Conservation (phyloP, 1,140 invertebrate species). For the Macrosteles quadrilineatus region DNA sequence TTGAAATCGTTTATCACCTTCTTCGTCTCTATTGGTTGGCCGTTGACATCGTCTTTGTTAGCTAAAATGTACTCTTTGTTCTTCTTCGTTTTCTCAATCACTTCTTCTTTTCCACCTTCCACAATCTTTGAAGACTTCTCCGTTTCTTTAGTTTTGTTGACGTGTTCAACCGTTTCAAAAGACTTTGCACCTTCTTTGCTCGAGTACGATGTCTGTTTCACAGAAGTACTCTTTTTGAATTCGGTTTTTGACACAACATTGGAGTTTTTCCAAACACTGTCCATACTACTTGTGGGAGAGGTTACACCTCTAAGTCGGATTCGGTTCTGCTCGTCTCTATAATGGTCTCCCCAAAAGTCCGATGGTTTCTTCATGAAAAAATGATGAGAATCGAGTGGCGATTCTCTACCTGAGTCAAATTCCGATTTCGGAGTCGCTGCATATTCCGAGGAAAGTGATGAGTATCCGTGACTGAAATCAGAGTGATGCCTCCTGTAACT, state of each 20-base stretch:
- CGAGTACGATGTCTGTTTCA: constrained; percentile 14
- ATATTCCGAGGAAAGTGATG: neutral
- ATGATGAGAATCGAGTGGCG: neutral
- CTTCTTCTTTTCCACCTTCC: constrained; percentile 17
- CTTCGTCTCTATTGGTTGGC: neutral
- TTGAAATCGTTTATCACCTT: constrained; percentile 15
- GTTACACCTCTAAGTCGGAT: neutral
- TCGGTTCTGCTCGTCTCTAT: neutral
- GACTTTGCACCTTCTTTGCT: neutral
- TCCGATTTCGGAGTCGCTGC: neutral
- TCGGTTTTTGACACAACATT: neutral
- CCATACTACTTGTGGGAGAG: neutral
- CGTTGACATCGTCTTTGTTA: constrained; percentile 8
- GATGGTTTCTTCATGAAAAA: constrained; percentile 11
- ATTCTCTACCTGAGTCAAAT: neutral
- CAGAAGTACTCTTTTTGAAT: constrained; percentile 17
- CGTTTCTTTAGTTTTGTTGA: constrained; percentile 20
- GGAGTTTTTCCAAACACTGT: constrained; percentile 8
- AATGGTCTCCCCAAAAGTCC: constrained; percentile 15
- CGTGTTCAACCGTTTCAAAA: constrained; percentile 9
- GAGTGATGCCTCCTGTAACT: neutral
- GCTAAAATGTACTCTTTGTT: constrained; percentile 14
- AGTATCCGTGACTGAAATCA: neutral
- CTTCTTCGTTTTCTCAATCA: constrained; percentile 19
- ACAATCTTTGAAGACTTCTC: neutral